A percentile compares a stretch with the other conserved stretches of the same genome.
Conservation (phyloP, 1,140 invertebrate genomes). For the Drosophila eugracilis region DNA sequence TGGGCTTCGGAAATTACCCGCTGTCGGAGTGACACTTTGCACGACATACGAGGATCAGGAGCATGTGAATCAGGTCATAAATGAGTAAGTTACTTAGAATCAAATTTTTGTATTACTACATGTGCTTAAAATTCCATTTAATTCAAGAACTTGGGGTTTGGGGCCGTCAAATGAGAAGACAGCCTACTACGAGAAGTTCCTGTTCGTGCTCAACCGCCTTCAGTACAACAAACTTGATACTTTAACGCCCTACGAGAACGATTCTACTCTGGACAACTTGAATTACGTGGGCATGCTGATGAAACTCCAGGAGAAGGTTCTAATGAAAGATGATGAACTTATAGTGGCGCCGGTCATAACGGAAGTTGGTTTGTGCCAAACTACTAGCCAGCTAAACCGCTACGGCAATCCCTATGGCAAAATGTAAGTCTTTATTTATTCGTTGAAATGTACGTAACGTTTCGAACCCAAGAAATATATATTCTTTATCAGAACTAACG, state of each 20-base stretch:
- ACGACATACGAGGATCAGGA: constrained; percentile 40
- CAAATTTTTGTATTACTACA: too few species aligned
- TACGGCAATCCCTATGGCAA: constrained; percentile 65
- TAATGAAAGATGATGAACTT: background rate
- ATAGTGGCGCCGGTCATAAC: constrained; percentile 58
- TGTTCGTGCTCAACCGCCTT: constrained; percentile 53
- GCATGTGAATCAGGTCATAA: constrained; percentile 51
- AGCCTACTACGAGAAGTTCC: constrained; percentile 56
- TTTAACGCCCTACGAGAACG: constrained; percentile 61
- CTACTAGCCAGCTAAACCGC: constrained; percentile 50
- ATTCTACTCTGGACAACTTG: constrained; percentile 45
- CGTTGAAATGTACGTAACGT: too few species aligned
- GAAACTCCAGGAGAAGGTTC: constrained; percentile 19
- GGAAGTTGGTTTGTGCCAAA: constrained; percentile 70
- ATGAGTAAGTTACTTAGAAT: too few species aligned
- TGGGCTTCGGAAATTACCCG: constrained; percentile 62
- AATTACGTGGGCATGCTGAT: constrained; percentile 53
- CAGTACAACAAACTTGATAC: constrained; percentile 49
- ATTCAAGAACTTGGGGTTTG: constrained; percentile 46
- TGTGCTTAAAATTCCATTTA: background rate
- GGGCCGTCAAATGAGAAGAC: constrained; percentile 4
- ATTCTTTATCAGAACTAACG: too few species aligned
- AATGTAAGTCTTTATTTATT: constrained; percentile 46
- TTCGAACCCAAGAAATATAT: too few species aligned
- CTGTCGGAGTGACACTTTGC: constrained; percentile 67